These are phyloP conservation scores for Heliangelus exortis DNA, from an alignment of 2,797 vertebrate species.

Conservation along the genomic window DNA sequence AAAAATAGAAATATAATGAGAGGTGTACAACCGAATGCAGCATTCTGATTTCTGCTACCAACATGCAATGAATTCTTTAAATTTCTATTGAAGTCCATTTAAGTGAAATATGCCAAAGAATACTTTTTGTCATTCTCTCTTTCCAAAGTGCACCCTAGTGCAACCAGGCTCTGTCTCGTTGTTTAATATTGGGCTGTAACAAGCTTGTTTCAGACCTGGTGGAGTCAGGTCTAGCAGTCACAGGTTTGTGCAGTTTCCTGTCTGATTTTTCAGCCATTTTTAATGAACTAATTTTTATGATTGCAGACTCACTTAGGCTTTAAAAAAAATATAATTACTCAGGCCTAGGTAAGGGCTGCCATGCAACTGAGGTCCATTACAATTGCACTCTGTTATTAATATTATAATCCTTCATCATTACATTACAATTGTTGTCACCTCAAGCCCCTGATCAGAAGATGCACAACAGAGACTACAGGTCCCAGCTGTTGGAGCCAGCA, in stretches of 20 bases:
- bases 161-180: not conserved
- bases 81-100: not conserved
- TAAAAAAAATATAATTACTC: not conserved
- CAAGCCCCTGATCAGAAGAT: not conserved
- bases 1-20: conserved; percentile 39
- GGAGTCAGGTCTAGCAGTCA: not conserved
- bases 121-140: not conserved
- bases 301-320: not conserved
- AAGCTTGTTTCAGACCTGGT: not conserved
- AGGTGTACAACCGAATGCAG: not conserved
- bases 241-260: not conserved
- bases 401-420: not conserved
- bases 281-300: conserved; percentile 24
- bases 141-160: not conserved
- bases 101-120: conserved; percentile 22
- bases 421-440: not conserved
- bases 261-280: not conserved
- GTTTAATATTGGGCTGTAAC: not conserved
- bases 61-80: not conserved
- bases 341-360: not conserved
- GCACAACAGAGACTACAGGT: not conserved
- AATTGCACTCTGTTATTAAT: not conserved
- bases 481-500: not conserved
- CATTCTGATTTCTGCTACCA: not conserved
- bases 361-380: not conserved